Conservation (phyloP, 2,888 invertebrate species). For the Hypomecis punctinalis region DNA sequence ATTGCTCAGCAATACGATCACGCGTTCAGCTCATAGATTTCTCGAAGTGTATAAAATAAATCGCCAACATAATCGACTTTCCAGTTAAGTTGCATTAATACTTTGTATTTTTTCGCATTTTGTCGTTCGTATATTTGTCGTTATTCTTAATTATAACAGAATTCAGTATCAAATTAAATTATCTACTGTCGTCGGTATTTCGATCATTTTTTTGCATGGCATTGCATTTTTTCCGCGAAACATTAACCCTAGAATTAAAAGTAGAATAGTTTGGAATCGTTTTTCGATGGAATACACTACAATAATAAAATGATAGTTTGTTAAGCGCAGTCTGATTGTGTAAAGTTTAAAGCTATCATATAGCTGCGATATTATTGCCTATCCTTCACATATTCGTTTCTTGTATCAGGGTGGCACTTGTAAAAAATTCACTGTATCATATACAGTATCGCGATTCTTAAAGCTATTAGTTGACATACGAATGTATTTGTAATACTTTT, state of each 20-base stretch:
- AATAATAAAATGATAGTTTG: background rate
- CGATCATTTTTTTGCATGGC: background rate
- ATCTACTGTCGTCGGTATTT: constrained; percentile 19
- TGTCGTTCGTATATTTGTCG: constrained; percentile 43
- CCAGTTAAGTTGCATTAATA: constrained; percentile 1
- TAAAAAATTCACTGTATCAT: constrained; percentile 69
- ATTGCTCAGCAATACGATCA: no score
- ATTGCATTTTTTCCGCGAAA: constrained; percentile 4
- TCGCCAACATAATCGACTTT: constrained; percentile 11
- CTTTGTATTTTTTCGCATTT: background rate
- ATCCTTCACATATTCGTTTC: constrained; percentile 42
- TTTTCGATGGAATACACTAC: constrained; percentile 8
- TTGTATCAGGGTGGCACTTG: constrained; percentile 69
- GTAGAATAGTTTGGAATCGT: background rate
- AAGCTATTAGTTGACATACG: constrained; percentile 77
- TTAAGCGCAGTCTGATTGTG: constrained; percentile 33
- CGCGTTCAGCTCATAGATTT: no score
- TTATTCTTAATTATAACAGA: constrained; percentile 47
- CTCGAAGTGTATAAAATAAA: background rate
- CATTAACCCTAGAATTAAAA: no score
- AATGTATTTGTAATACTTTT: constrained; percentile 78
- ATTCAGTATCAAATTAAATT: constrained; percentile 32
- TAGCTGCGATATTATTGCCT: constrained; percentile 50
- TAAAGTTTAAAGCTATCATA: constrained; percentile 42
- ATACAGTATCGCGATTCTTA: constrained; percentile 79